phyloP scores from a whole-genome alignment of 2,888 invertebrate species.

The Aleiodes alternator region DNA sequence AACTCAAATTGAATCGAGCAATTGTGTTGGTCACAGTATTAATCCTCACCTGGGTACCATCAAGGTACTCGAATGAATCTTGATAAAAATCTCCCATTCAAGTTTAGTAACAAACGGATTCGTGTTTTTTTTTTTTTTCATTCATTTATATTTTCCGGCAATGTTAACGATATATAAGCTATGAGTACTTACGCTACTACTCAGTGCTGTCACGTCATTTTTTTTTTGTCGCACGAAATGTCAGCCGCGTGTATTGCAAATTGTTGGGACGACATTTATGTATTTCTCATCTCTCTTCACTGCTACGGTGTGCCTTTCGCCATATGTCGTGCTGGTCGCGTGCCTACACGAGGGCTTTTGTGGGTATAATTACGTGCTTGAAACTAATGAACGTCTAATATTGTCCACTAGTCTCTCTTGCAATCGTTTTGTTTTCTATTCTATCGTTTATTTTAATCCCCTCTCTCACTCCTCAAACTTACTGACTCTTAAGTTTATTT shows the following conservation, averaged over 20 bases:
- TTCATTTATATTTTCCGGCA: background rate
- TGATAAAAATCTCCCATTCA: constrained; percentile 16
- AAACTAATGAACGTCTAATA: constrained; percentile 73
- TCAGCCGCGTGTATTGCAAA: constrained; percentile 50
- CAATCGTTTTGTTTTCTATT: constrained; percentile 16
- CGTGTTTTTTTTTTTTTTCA: background rate
- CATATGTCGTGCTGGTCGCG: constrained; percentile 72
- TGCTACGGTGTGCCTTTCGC: constrained; percentile 52
- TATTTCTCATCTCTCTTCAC: constrained; percentile 29
- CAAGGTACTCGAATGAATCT: constrained; percentile 41
- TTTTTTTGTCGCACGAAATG: constrained; percentile 53
- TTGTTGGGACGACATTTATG: constrained; percentile 55
- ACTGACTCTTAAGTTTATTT: constrained; percentile 68
- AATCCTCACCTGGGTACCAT: constrained; percentile 37
- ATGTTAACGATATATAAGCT: constrained; percentile 43
- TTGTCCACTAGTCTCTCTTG: constrained; percentile 60
- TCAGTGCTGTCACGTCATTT: constrained; percentile 41
- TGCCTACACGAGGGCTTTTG: constrained; percentile 70
- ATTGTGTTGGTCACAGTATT: constrained; percentile 13
- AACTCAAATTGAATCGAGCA: background rate
- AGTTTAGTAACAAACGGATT: constrained; percentile 9
- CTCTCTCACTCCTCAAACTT: constrained; percentile 62
- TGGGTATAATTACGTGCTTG: constrained; percentile 68
- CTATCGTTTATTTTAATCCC: constrained; percentile 19
- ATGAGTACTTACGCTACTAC: constrained; percentile 37